Conservation (phyloP, 2,888 invertebrate genomes). For the Aquatica leii region DNA sequence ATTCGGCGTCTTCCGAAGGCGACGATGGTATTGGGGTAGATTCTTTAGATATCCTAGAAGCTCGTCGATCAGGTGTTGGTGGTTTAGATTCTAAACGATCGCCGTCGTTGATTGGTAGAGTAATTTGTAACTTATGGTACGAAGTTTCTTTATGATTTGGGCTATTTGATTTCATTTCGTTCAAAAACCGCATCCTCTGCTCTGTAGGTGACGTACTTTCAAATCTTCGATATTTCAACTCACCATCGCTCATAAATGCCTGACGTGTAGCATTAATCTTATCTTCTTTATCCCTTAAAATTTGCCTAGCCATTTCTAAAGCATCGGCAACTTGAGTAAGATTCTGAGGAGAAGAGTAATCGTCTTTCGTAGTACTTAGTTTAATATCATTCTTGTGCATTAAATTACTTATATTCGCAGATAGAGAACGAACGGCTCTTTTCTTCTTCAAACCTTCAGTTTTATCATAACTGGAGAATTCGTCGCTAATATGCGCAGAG, state of each 20-base stretch:
- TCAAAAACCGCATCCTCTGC: conserved; percentile 53
- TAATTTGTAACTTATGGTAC: conserved; percentile 43
- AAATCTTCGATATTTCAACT: conserved; percentile 47
- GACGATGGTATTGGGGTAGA: conserved; percentile 43
- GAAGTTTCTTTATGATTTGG: conserved; percentile 38
- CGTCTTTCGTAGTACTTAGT: conserved; percentile 56
- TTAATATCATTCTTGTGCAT: conserved; percentile 61
- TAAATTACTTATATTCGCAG: conserved; percentile 83
- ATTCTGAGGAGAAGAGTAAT: conserved; percentile 34
- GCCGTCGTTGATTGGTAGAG: conserved; percentile 38
- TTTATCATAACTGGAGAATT: conserved; percentile 63
- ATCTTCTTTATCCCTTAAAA: conserved; percentile 58
- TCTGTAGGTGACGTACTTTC: conserved; percentile 14
- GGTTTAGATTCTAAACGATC: conserved; percentile 50
- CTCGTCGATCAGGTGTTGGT: conserved; percentile 50
- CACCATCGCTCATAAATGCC: conserved; percentile 59
- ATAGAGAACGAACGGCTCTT: conserved; percentile 81
- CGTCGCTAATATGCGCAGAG: conserved; percentile 58
- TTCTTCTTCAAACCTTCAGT: conserved; percentile 69
- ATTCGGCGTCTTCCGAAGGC: conserved; percentile 15
- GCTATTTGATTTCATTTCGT: conserved; percentile 48
- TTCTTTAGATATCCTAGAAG: conserved; percentile 47
- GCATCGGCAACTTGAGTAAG: conserved; percentile 60
- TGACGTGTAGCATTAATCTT: conserved; percentile 54
- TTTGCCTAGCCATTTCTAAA: conserved; percentile 60